A percentile compares a stretch with the other conserved stretches of the same genome.
Conservation (phyloP, 1,140 invertebrate species). For the Papilio machaon region DNA sequence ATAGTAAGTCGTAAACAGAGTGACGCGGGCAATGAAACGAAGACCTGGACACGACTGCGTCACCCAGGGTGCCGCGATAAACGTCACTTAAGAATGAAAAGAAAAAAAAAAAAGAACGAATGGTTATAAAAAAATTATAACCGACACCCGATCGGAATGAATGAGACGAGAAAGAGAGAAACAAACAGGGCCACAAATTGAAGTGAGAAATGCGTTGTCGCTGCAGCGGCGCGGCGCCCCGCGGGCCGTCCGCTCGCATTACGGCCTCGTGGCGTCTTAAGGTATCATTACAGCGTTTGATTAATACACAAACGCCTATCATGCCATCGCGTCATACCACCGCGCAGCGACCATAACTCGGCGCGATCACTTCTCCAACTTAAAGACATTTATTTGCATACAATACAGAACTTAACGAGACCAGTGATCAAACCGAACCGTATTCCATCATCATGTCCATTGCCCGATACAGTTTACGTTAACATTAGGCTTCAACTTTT, state of each 20-base stretch:
- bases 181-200: slow-evolving; percentile 68
- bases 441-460: slow-evolving; percentile 43
- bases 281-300: slow-evolving; percentile 72
- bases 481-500: background rate
- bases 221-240: slow-evolving; percentile 53
- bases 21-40: slow-evolving; percentile 71
- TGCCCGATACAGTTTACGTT: background rate
- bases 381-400: slow-evolving; percentile 70
- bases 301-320: slow-evolving; percentile 68
- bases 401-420: slow-evolving; percentile 59
- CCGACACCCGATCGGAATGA: slow-evolving; percentile 64
- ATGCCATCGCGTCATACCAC: slow-evolving; percentile 62
- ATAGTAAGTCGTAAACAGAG: slow-evolving; percentile 73
- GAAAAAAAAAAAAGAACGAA: slow-evolving; percentile 74
- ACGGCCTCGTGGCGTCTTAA: slow-evolving; percentile 47
- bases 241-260: slow-evolving; percentile 50
- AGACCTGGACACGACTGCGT: slow-evolving; percentile 72
- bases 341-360: slow-evolving; percentile 63
- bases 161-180: slow-evolving; percentile 66
- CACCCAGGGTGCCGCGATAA: slow-evolving; percentile 73
- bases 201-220: slow-evolving; percentile 76
- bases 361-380: slow-evolving; percentile 63
- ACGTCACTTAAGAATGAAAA: slow-evolving; percentile 78
- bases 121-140: slow-evolving; percentile 61
- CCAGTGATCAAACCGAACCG: slow-evolving; percentile 46